Evolutionary conservation across 2,888 invertebrate genomes (phyloP).

Genomic region (Lymantria monacha): DNA sequence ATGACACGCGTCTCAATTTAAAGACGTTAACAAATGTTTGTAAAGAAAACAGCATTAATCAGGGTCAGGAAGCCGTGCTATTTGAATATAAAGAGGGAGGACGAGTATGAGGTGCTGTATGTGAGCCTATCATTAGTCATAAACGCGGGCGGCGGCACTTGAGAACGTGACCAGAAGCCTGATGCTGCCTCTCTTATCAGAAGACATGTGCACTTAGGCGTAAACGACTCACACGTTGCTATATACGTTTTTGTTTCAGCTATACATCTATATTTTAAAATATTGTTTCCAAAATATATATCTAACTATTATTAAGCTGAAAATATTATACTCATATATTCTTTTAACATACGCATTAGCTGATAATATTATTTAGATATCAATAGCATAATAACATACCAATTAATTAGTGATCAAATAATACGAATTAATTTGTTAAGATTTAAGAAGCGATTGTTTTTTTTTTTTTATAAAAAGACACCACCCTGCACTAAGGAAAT

Average conservation of each 20-base stretch:
- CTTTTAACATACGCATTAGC: no score
- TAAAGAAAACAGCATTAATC: slow-evolving; percentile 79
- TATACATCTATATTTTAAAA: background rate
- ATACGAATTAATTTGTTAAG: no score
- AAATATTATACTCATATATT: no score
- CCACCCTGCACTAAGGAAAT: no score
- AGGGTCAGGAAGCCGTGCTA: slow-evolving; percentile 74
- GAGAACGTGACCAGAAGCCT: slow-evolving; percentile 62
- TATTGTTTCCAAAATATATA: no score
- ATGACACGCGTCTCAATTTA: slow-evolving; percentile 43
- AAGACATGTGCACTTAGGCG: slow-evolving; percentile 53
- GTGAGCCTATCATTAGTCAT: slow-evolving; percentile 81
- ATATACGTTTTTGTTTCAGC: slow-evolving; percentile 1
- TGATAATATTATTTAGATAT: no score
- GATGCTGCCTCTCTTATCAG: slow-evolving; percentile 51
- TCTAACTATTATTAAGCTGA: no score
- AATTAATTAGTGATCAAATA: no score
- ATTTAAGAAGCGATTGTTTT: no score
- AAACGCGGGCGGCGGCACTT: slow-evolving; percentile 57
- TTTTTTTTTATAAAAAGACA: no score
- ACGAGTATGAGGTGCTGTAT: slow-evolving; percentile 61
- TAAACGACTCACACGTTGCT: slow-evolving; percentile 36
- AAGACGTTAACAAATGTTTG: slow-evolving; percentile 67
- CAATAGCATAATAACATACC: no score
- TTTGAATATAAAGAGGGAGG: slow-evolving; percentile 76